Evolutionary conservation across 2,888 invertebrate species (phyloP).

Genomic region (Eristalis intricaria): DNA sequence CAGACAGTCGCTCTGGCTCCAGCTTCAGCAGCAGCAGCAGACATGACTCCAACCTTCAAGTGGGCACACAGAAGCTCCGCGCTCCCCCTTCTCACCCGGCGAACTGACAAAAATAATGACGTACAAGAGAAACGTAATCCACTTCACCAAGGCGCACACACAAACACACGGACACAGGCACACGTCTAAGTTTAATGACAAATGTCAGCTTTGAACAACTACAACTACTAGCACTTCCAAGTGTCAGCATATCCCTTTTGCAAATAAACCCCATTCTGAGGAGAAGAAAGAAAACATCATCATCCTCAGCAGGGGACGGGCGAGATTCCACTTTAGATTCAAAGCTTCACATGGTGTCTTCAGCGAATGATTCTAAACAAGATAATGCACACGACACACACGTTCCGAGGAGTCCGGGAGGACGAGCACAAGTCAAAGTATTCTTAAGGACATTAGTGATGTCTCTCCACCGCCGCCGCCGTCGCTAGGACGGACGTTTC

Average conservation of each 20-base stretch:
- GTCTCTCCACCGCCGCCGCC: conserved; percentile 30
- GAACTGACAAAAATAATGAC: conserved; percentile 50
- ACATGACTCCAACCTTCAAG: conserved; percentile 8
- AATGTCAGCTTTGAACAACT: conserved; percentile 69
- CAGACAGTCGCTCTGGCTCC: neutral
- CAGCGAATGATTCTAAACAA: conserved; percentile 54
- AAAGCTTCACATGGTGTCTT: conserved; percentile 36
- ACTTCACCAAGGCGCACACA: conserved; percentile 15
- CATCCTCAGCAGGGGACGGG: conserved; percentile 42
- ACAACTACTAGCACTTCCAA: conserved; percentile 48
- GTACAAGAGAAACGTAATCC: conserved; percentile 56
- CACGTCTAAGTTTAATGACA: conserved; percentile 61
- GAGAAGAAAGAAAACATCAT: conserved; percentile 20
- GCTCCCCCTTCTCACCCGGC: neutral
- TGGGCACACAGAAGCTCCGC: neutral
- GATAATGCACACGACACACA: conserved; percentile 39
- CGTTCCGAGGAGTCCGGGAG: neutral
- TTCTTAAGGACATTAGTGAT: conserved; percentile 65
- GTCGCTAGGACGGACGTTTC: conserved; percentile 54
- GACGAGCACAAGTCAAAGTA: conserved; percentile 60
- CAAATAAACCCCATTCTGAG: conserved; percentile 50
- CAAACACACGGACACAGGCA: neutral
- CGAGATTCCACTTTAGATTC: conserved; percentile 65
- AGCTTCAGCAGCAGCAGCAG: neutral
- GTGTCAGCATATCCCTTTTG: conserved; percentile 66